Conservation (phyloP, 2,797 vertebrate genomes). For the Notamacropus eugenii region DNA sequence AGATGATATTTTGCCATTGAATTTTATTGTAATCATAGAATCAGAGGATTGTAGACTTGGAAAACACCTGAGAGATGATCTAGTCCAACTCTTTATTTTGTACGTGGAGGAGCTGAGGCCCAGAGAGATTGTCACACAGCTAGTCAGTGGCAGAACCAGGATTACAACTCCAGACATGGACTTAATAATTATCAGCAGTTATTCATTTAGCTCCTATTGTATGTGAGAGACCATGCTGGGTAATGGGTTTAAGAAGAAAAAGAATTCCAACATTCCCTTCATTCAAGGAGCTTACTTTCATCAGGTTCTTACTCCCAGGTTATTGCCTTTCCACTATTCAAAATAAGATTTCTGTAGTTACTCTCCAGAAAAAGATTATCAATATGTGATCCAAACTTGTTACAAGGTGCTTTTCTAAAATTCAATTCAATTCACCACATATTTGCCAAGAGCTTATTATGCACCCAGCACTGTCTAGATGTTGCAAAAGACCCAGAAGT, state of each 20-base stretch:
- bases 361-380: background rate
- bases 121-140: background rate
- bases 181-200: slow-evolving; percentile 10
- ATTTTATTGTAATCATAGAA: background rate
- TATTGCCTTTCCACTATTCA: background rate
- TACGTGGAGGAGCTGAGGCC: background rate
- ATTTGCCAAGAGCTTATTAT: background rate
- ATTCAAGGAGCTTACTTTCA: background rate
- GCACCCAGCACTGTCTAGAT: background rate
- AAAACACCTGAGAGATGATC: background rate
- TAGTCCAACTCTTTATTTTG: background rate
- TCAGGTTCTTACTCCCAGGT: background rate
- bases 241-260: background rate
- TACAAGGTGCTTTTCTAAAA: background rate
- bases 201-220: background rate
- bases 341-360: background rate
- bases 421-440: background rate
- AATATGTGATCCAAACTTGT: background rate
- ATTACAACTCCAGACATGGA: background rate
- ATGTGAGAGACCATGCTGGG: background rate
- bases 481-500: background rate
- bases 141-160: background rate
- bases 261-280: background rate
- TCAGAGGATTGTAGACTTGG: background rate
- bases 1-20: background rate